A percentile compares a stretch with the other conserved stretches of the same genome.
phyloP scores from a whole-genome alignment of 2,888 invertebrate species.

The Pegoplata infirma region DNA sequence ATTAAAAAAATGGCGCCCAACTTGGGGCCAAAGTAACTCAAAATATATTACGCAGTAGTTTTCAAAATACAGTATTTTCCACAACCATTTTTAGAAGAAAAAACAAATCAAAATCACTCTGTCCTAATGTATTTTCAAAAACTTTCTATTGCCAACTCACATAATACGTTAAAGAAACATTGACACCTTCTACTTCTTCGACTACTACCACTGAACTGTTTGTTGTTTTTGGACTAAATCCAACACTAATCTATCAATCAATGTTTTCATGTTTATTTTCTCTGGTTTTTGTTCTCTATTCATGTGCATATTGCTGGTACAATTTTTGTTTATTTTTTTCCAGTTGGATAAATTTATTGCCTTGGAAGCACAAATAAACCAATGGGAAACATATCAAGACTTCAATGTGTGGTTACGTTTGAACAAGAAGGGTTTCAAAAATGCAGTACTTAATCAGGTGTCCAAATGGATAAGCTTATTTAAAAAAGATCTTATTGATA shows the following conservation, averaged over 20 bases:
- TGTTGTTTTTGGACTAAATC: too few relatives aligned
- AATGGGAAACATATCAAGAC: constrained; percentile 83
- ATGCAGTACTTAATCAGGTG: constrained; percentile 88
- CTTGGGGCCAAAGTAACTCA: too few relatives aligned
- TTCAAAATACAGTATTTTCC: too few relatives aligned
- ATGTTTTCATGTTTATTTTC: constrained; percentile 29
- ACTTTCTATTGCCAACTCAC: too few relatives aligned
- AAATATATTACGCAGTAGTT: too few relatives aligned
- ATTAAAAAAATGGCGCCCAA: too few relatives aligned
- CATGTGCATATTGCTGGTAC: neutral
- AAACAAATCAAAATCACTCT: too few relatives aligned
- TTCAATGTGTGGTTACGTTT: constrained; percentile 90
- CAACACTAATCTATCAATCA: constrained; percentile 19
- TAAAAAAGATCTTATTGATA: constrained; percentile 90
- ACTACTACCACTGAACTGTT: too few relatives aligned
- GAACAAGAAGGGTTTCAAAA: constrained; percentile 88
- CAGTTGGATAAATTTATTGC: constrained; percentile 90
- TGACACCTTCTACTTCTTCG: too few relatives aligned
- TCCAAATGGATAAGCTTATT: constrained; percentile 93
- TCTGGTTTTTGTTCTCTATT: neutral
- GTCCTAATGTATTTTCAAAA: too few relatives aligned
- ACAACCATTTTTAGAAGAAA: too few relatives aligned
- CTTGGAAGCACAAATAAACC: constrained; percentile 86
- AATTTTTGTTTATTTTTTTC: constrained; percentile 29
- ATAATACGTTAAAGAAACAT: too few relatives aligned